Evolutionary conservation across 2,888 invertebrate genomes (phyloP).

Genomic region (Coenonympha arcania): DNA sequence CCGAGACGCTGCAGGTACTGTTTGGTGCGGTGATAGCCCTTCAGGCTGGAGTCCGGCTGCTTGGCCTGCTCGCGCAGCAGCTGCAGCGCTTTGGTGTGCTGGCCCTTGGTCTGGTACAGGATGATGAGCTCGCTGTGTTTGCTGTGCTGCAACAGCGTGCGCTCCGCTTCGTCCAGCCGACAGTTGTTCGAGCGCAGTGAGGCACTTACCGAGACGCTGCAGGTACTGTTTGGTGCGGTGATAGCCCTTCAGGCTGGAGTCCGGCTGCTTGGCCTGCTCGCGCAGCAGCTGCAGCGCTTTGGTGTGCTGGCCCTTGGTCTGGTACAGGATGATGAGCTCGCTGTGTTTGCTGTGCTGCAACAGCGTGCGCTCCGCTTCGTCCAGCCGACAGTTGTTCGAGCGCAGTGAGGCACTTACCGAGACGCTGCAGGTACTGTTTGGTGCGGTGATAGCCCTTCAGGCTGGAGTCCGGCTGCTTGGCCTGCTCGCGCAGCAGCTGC

Average conservation of each 20-base stretch:
- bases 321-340: constrained; percentile 71
- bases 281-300: constrained; percentile 90
- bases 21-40: too few relatives aligned
- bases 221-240: constrained; percentile 92
- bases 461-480: constrained; percentile 82
- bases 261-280: constrained; percentile 81
- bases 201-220: constrained; percentile 88
- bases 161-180: too few relatives aligned
- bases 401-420: constrained; percentile 91
- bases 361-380: constrained; percentile 93
- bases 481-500: constrained; percentile 85
- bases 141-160: too few relatives aligned
- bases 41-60: too few relatives aligned
- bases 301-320: constrained; percentile 76
- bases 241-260: constrained; percentile 84
- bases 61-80: too few relatives aligned
- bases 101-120: too few relatives aligned
- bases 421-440: constrained; percentile 91
- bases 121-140: constrained; percentile 19
- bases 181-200: too few relatives aligned
- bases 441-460: constrained; percentile 87
- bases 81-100: too few relatives aligned
- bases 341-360: constrained; percentile 90
- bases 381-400: constrained; percentile 92
- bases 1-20: too few relatives aligned